phyloP scores from a whole-genome alignment of 2,797 vertebrate species.

The Cossypha niveicapilla region DNA sequence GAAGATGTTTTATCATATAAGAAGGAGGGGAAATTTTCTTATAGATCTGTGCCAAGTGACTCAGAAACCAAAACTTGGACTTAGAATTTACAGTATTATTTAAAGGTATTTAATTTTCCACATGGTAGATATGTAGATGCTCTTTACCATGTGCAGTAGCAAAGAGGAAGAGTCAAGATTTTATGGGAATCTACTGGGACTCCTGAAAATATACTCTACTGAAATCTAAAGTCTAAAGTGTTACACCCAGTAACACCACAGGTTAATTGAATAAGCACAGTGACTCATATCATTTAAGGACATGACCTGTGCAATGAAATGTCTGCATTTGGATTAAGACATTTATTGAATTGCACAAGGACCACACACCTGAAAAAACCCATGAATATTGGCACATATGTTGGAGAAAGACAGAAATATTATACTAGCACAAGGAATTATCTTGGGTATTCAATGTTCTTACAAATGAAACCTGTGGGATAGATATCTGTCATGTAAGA shows the following conservation, averaged over 20 bases:
- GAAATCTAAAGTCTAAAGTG: neutral
- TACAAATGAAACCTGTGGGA: neutral
- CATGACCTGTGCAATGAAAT: neutral
- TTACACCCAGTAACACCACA: neutral
- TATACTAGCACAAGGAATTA: neutral
- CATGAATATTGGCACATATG: neutral
- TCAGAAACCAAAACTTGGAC: neutral
- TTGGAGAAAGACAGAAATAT: neutral
- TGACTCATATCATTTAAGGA: neutral
- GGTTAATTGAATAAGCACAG: neutral
- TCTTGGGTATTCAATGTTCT: neutral
- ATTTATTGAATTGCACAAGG: neutral
- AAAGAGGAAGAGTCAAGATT: neutral
- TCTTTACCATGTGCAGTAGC: neutral
- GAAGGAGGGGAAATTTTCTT: neutral
- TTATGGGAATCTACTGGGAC: neutral
- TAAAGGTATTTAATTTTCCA: neutral
- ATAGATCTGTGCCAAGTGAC: neutral
- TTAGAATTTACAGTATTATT: neutral
- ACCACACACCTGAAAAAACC: neutral
- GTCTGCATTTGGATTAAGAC: neutral
- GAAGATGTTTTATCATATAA: neutral
- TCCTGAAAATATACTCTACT: neutral
- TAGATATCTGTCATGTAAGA: neutral
- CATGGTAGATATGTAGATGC: rapidly evolving